Evolutionary conservation across 2,113 vertebrate species (phyloP).

Genomic region (Petromus typicus): DNA sequence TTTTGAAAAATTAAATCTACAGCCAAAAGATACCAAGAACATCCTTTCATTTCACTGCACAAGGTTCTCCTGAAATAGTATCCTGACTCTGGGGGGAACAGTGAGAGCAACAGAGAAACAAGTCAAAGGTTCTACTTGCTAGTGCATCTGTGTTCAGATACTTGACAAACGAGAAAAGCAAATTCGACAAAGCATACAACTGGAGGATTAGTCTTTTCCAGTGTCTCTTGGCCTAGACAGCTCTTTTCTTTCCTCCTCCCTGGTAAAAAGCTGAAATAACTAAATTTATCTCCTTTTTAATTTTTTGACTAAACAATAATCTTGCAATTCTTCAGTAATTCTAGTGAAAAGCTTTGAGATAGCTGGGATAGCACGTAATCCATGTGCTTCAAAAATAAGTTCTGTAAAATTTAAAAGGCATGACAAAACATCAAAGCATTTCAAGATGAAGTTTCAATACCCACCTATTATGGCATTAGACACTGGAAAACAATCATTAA

Average conservation of each 20-base stretch:
- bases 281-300: neutral
- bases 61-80: neutral
- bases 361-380: constrained; percentile 51
- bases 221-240: neutral
- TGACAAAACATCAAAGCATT: constrained; percentile 55
- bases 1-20: neutral
- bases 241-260: neutral
- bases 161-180: neutral
- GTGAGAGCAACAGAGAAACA: neutral
- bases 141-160: neutral
- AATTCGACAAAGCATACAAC: neutral
- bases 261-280: neutral
- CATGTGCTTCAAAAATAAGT: constrained; percentile 62
- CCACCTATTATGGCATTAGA: neutral
- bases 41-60: neutral
- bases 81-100: neutral
- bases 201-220: neutral
- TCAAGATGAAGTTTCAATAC: constrained; percentile 48
- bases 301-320: constrained; percentile 52
- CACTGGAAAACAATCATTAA: constrained; percentile 61
- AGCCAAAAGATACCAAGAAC: neutral
- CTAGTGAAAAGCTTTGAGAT: constrained; percentile 48
- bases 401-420: constrained; percentile 66
- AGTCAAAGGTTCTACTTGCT: neutral
- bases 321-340: constrained; percentile 35